Conservation (phyloP, 2,797 vertebrate species). For the Crocidura indochinensis region DNA sequence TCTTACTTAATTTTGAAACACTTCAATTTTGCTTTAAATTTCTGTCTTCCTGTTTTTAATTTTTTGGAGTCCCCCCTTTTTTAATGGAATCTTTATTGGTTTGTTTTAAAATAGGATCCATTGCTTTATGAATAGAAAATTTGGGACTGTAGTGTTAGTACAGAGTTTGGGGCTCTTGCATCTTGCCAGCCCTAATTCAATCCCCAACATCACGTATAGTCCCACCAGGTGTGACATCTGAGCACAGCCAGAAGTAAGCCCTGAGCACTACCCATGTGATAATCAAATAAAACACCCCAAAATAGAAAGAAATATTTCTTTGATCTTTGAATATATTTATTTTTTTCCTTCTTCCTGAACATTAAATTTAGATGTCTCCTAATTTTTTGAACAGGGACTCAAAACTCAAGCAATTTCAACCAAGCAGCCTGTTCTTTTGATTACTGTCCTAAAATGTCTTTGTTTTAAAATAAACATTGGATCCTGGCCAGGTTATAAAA, state of each 20-base stretch:
- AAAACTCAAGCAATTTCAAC: constrained; percentile 7
- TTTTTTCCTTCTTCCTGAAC: not conserved
- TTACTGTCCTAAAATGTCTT: not conserved
- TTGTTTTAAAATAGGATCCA: constrained; percentile 4
- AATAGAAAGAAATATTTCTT: not conserved
- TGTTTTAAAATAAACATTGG: constrained; percentile 14
- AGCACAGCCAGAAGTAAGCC: no score
- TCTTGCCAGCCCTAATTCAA: no score
- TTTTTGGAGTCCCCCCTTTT: no score
- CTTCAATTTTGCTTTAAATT: no score
- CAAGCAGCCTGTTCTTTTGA: constrained; percentile 1
- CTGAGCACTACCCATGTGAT: no score
- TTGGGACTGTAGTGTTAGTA: no score
- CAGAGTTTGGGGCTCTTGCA: no score
- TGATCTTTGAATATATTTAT: constrained; percentile 37
- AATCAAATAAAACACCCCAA: no score
- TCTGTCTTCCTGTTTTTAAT: no score
- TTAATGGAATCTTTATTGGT: not conserved
- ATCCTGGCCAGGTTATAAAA: constrained; percentile 17
- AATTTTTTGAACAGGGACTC: constrained; percentile 34
- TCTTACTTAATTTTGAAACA: no score
- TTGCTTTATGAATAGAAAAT: not conserved
- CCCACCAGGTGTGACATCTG: no score
- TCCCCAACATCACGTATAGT: no score
- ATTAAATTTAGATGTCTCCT: not conserved